Evolutionary conservation across 2,113 vertebrate species (phyloP), one percentile per base, ranked within the genome.

Genomic region (Cettia cetti): DNA sequence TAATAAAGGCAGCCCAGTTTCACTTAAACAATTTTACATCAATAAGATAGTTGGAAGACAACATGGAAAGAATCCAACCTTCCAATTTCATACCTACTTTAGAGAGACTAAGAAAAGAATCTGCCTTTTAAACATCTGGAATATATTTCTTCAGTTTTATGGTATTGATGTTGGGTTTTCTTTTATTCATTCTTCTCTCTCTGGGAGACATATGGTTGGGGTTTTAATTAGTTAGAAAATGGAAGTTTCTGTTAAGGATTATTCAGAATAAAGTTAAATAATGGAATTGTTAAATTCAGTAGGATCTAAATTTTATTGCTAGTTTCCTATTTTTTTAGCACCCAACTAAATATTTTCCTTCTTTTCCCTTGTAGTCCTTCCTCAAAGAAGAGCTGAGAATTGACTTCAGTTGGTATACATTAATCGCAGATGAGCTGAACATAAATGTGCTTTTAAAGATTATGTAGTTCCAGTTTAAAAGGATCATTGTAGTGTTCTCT

Each of bases 201-300:
- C 70, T 90, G 37, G 53, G 39, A 88, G 82, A 75, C 63, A 65
- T 66, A 83, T 9, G 3, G 42, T 63, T 91, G 45, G 26, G 11
- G 14, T 19, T 88, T 90, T 86, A 93, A 95, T 96, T 95, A 82
- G 69, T 49, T 79, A 90, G 44, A 92, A 96, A 72, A 71, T 61
- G 1, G 57, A 82, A 84, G 44, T 80, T 89, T 94, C 86, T 91
- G 54, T 91, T 90, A 89, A 74, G 66, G 50, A 69, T 82, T 90
- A 54, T 44, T 74, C 35, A 24, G 56, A 90, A 81, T 77, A 49
- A 70, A 92, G n/a, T 89, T 89, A 76, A 95, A 86, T 85, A 91
- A 85, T 44, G 30, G 11, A 4, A 7, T 7, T 92, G 70, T 87
- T 92, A 86, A 94, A 82, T 84, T 82, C 63, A 79, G 44, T 70